Percentiles rank a stretch among this genome's conserved stretches.
Evolutionary conservation across 2,888 invertebrate species (phyloP).

Genomic region (Amorpha juglandis): DNA sequence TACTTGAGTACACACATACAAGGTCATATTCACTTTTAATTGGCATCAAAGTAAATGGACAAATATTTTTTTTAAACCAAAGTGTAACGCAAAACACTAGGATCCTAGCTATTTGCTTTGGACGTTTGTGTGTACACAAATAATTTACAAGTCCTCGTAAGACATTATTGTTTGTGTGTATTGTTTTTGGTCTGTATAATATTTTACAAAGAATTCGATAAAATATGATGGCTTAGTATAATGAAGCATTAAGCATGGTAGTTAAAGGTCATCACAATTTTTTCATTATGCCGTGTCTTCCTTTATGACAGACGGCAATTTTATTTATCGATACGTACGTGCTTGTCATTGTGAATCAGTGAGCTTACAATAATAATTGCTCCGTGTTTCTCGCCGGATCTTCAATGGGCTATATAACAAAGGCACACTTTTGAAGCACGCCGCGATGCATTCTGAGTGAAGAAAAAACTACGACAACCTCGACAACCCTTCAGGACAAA

Average conservation of each 20-base stretch:
- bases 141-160: background rate
- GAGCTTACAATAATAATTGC: slow-evolving; percentile 56
- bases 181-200: background rate
- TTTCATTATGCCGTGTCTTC: background rate
- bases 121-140: background rate
- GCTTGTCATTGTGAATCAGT: slow-evolving; percentile 47
- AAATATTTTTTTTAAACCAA: slow-evolving; percentile 5
- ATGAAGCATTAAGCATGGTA: background rate
- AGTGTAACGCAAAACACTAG: background rate
- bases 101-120: background rate
- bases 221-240: background rate
- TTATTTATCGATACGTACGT: slow-evolving; percentile 4
- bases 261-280: background rate
- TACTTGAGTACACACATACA: slow-evolving; percentile 5
- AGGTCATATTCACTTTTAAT: slow-evolving; percentile 21
- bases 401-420: slow-evolving; percentile 62
- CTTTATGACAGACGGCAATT: background rate
- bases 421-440: slow-evolving; percentile 39
- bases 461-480: slow-evolving; percentile 74
- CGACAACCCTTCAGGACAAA: slow-evolving; percentile 71
- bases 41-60: slow-evolving; percentile 10
- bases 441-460: slow-evolving; percentile 50
- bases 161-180: background rate
- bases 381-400: slow-evolving; percentile 49
- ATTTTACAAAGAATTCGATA: background rate